Percentiles rank a stretch among this genome's conserved stretches.
Conservation (phyloP, 1,140 invertebrate species). For the Ostrea edulis region DNA sequence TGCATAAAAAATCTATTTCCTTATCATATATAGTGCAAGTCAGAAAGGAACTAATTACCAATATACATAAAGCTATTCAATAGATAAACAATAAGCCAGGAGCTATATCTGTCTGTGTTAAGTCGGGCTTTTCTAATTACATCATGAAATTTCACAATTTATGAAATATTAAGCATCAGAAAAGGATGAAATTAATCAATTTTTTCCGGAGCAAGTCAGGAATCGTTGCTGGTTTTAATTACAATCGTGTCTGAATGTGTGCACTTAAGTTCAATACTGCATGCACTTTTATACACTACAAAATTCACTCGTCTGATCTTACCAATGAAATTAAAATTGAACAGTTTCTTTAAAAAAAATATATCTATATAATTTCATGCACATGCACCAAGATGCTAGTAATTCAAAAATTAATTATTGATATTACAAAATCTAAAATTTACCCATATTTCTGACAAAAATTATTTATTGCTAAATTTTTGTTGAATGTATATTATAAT, state of each 20-base stretch:
- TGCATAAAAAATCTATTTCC: slow-evolving; percentile 6
- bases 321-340: too few species aligned
- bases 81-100: neutral
- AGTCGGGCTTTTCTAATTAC: slow-evolving; percentile 22
- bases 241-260: neutral
- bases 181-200: slow-evolving; percentile 28
- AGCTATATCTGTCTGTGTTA: neutral
- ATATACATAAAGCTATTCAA: neutral
- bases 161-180: slow-evolving; percentile 6
- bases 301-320: too few species aligned
- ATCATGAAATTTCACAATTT: slow-evolving; percentile 35
- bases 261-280: neutral
- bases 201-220: slow-evolving; percentile 1
- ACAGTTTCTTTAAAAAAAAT: too few species aligned
- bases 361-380: too few species aligned
- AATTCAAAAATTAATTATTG: too few species aligned
- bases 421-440: too few species aligned
- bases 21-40: neutral
- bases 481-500: too few species aligned
- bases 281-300: neutral
- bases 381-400: too few species aligned
- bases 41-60: neutral
- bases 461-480: too few species aligned
- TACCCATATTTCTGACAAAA: too few species aligned
- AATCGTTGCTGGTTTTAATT: neutral